Base-by-base conservation (phyloP, 2,797 vertebrate species). In the Parauchenoglanis punctatus region DNA sequence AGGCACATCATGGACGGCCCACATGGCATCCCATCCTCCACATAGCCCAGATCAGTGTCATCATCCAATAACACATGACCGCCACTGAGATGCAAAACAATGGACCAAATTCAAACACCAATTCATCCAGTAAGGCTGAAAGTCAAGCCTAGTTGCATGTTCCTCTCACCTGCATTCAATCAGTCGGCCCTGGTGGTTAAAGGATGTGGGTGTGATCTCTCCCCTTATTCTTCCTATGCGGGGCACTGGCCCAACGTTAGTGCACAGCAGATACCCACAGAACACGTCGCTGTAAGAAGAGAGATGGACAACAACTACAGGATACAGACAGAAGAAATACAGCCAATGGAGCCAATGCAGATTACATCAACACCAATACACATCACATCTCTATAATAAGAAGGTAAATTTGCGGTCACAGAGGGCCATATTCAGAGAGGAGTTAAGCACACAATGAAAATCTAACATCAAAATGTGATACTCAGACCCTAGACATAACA, bases 1-100 rank as follows among this genome's bases (percentile, higher is more conserved):
- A 99, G 97, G 96, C 99, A 99, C 98, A 99, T 99, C 98, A 99
- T 99, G 23, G 97, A 97, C 78, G 99, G 99, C 93, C 99, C 99
- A 94, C 99, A 99, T 15, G 97, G 98, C 81, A 97, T 97, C 91
- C 99, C 99, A 91, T 99, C 98, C 93, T 99, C 98, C 89, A 99
- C 97, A 76, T 99, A 99, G 91, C 99, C 99, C 94, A 99, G 94
- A 94, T 99, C 98, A 0, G 98, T 99, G 63, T 98, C 97, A 83
- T 99, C 98, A 88, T 99, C 98, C 95, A 99, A 94, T 91, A 99
- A 95, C 90, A 99, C 96, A 35, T 99, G 99, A 92, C 97, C 98
- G 91, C 98, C 98, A 85, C 99, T 99, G 93, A 85, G 46, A 40
- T 40, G 35, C 49, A 78, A 20, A 83, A 61, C 2, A 76, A 10